These are phyloP conservation scores for Himalopsyche anomala DNA, from an alignment of 2,888 invertebrate species.

Conservation along the genomic window DNA sequence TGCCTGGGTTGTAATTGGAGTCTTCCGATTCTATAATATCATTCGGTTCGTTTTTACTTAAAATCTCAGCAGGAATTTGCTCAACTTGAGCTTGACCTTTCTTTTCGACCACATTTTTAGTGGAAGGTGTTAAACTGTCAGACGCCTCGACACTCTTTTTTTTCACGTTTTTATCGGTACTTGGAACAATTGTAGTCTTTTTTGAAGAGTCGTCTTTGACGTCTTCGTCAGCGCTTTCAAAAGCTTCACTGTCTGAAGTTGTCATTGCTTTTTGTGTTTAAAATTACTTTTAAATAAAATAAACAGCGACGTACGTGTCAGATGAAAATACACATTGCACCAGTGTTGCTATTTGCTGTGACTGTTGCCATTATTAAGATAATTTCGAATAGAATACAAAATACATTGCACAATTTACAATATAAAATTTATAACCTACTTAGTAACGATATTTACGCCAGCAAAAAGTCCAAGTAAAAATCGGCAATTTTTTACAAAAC, in stretches of 20 bases:
- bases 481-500: no score
- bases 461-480: no score
- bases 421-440: no score
- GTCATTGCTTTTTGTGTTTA: constrained; percentile 74
- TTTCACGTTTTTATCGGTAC: constrained; percentile 10
- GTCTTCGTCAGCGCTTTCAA: constrained; percentile 86
- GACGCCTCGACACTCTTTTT: constrained; percentile 19
- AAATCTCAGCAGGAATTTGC: not conserved
- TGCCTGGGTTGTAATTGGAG: not conserved
- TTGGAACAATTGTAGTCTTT: constrained; percentile 1
- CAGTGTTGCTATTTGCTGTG: not conserved
- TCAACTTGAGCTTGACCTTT: constrained; percentile 14
- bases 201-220: constrained; percentile 36
- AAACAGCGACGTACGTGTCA: constrained; percentile 31
- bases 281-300: constrained; percentile 24
- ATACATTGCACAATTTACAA: no score
- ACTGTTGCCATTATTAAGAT: no score
- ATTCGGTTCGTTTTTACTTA: constrained; percentile 37
- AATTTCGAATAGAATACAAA: no score
- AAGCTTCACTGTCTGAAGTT: constrained; percentile 85
- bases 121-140: constrained; percentile 46
- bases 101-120: constrained; percentile 18
- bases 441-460: no score
- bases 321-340: constrained; percentile 42
- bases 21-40: constrained; percentile 45